Percentiles rank a stretch among this genome's conserved stretches.
These are phyloP conservation scores for Silurus aristotelis DNA, from an alignment of 2,797 vertebrate genomes.

Conservation along the genomic window DNA sequence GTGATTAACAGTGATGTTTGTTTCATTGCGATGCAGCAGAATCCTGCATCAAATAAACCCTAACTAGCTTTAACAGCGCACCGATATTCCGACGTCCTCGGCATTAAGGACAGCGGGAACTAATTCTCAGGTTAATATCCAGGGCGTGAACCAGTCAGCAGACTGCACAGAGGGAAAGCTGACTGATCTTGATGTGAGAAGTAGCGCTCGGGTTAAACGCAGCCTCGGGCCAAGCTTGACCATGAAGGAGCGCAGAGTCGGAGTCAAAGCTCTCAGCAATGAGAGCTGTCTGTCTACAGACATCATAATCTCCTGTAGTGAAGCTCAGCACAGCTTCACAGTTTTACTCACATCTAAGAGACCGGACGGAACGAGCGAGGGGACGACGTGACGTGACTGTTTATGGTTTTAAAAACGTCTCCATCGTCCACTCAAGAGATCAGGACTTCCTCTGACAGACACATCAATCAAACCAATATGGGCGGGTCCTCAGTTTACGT, in stretches of 20 bases:
- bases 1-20: too few species aligned
- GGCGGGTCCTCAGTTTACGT: not conserved
- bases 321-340: not conserved
- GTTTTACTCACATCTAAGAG: not conserved
- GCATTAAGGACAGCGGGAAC: not conserved
- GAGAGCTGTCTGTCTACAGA: not conserved
- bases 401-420: not conserved
- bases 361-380: not conserved
- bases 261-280: not conserved
- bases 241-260: not conserved
- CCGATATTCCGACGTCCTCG: not conserved
- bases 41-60: not conserved
- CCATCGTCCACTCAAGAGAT: not conserved
- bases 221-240: conserved; percentile 15
- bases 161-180: not conserved
- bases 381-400: not conserved
- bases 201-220: not conserved
- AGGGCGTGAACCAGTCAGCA: not conserved
- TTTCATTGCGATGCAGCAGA: not conserved
- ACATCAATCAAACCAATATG: not conserved
- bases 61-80: not conserved
- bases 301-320: not conserved
- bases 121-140: not conserved
- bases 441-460: not conserved
- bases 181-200: conserved; percentile 11